A percentile compares a stretch with the other conserved stretches of the same genome.
These are phyloP conservation scores for Drosophila nikananu DNA, from an alignment of 1,140 invertebrate species.

Conservation along the genomic window DNA sequence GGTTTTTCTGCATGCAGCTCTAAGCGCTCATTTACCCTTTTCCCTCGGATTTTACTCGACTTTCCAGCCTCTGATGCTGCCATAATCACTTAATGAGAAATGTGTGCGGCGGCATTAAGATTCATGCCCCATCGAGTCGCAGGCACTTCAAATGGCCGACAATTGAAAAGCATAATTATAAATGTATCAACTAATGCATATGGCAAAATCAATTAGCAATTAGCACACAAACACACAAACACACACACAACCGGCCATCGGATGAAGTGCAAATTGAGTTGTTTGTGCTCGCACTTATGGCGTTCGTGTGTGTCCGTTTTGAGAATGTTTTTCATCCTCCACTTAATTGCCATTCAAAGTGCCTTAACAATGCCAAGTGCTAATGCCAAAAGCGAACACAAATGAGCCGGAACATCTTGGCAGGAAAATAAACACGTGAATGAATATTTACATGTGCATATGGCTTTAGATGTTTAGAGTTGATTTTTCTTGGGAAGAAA, in stretches of 20 bases:
- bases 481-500: background rate
- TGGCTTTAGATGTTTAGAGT: too few relatives aligned
- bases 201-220: constrained; percentile 80
- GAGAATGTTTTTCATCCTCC: constrained; percentile 57
- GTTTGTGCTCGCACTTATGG: constrained; percentile 21
- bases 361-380: constrained; percentile 66
- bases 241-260: background rate
- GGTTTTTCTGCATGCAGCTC: constrained; percentile 52
- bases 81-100: constrained; percentile 62
- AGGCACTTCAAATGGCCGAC: constrained; percentile 55
- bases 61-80: background rate
- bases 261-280: constrained; percentile 79
- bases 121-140: constrained; percentile 24
- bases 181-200: constrained; percentile 80
- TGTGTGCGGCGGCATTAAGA: constrained; percentile 44
- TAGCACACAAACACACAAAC: constrained; percentile 5
- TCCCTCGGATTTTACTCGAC: background rate
- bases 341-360: constrained; percentile 75
- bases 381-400: constrained; percentile 48
- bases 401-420: constrained; percentile 36
- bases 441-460: background rate
- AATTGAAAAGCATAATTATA: constrained; percentile 74
- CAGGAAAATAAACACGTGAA: constrained; percentile 40
- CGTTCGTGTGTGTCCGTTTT: background rate
- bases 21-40: background rate